phyloP scores from a whole-genome alignment of 2,888 invertebrate species.

The Dryadula phaetusa region DNA sequence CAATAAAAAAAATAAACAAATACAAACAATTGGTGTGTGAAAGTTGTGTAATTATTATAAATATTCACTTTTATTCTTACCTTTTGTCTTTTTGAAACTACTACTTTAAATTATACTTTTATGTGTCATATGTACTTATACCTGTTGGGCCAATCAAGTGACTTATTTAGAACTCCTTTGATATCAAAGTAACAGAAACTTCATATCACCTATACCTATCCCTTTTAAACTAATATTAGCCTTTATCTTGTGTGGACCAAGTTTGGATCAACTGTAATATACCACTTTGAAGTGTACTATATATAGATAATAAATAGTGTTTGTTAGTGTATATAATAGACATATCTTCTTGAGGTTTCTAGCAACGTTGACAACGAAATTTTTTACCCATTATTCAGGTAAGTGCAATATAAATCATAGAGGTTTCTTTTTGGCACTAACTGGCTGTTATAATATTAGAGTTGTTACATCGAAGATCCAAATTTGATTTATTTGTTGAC shows the following conservation, averaged over 20 bases:
- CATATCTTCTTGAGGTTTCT: constrained; percentile 39
- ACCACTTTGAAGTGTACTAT: constrained; percentile 48
- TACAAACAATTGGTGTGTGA: constrained; percentile 48
- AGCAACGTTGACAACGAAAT: constrained; percentile 41
- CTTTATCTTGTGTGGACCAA: constrained; percentile 58
- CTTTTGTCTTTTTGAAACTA: constrained; percentile 21
- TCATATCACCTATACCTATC: constrained; percentile 49
- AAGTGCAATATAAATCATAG: constrained; percentile 32
- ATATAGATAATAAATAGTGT: constrained; percentile 52
- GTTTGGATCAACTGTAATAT: constrained; percentile 51
- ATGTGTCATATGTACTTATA: constrained; percentile 45
- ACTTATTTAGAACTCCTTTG: constrained; percentile 59
- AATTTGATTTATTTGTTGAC: neutral
- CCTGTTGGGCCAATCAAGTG: constrained; percentile 74
- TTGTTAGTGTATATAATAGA: constrained; percentile 57
- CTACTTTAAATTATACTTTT: constrained; percentile 47
- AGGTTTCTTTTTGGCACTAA: neutral
- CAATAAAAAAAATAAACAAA: constrained; percentile 35
- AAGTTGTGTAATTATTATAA: constrained; percentile 64
- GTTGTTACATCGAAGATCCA: neutral
- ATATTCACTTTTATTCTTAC: constrained; percentile 36
- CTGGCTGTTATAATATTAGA: neutral
- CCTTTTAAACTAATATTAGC: constrained; percentile 34
- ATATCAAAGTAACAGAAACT: constrained; percentile 58
- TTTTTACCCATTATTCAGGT: constrained; percentile 42